These are phyloP conservation scores for Trichogramma dendrolimi DNA, from an alignment of 2,888 invertebrate genomes.

Conservation along the genomic window DNA sequence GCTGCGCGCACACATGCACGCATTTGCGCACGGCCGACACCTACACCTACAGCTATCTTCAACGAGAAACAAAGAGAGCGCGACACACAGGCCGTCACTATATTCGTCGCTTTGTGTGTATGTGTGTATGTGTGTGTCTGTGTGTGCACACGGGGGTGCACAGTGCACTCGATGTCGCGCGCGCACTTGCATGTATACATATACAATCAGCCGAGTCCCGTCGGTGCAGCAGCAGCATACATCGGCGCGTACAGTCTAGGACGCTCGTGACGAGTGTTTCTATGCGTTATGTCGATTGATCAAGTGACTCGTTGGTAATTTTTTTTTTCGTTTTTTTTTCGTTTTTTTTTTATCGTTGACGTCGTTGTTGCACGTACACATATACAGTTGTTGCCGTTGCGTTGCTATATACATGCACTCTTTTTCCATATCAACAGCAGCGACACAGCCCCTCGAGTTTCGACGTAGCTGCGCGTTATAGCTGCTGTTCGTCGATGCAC, in stretches of 20 bases:
- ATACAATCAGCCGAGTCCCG: constrained; percentile 8
- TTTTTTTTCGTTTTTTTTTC: constrained; percentile 6
- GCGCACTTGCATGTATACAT: background rate
- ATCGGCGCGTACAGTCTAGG: background rate
- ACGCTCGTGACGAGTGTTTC: background rate
- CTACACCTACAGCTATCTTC: too few species aligned
- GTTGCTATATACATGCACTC: too few species aligned
- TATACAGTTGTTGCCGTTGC: too few species aligned
- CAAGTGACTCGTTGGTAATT: constrained; percentile 7
- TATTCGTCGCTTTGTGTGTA: too few species aligned
- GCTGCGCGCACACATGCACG: too few species aligned
- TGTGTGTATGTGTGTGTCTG: too few species aligned
- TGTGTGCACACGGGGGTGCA: background rate
- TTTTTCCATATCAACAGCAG: too few species aligned
- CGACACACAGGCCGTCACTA: too few species aligned
- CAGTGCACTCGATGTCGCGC: background rate
- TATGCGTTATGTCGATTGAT: constrained; percentile 14
- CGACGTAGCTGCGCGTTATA: background rate
- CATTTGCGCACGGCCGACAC: too few species aligned
- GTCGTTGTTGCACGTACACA: too few species aligned
- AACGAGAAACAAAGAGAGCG: too few species aligned
- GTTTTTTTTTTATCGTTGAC: constrained; percentile 3
- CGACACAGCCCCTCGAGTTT: too few species aligned
- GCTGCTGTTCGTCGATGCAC: background rate
- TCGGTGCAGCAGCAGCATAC: background rate